A percentile compares a stretch with the other conserved stretches of the same genome.
Conservation (phyloP, 2,888 invertebrate genomes). For the Rhyacophila evoluta region DNA sequence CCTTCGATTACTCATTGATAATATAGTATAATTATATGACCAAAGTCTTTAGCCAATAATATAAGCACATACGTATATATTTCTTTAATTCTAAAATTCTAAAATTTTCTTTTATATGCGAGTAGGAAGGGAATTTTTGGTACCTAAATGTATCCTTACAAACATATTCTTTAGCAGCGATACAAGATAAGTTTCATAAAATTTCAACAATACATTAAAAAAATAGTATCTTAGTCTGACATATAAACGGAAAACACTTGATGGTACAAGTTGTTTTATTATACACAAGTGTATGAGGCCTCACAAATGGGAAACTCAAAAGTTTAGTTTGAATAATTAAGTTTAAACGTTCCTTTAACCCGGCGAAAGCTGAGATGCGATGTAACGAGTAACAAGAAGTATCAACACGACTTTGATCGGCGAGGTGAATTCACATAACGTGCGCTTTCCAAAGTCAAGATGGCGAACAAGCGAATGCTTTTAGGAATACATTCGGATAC, state of each 20-base stretch:
- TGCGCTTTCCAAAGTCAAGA: background rate
- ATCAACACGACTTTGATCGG: background rate
- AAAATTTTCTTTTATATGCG: too few relatives aligned
- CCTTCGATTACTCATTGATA: too few relatives aligned
- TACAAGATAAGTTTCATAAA: too few relatives aligned
- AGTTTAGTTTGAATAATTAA: constrained; percentile 46
- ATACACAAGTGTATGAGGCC: background rate
- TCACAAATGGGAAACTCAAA: constrained; percentile 35
- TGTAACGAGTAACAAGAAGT: background rate
- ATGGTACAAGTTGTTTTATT: background rate
- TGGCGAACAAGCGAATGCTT: background rate
- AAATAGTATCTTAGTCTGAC: background rate
- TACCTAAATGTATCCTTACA: too few relatives aligned
- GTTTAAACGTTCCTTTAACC: constrained; percentile 39
- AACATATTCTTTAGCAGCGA: too few relatives aligned
- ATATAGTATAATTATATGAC: too few relatives aligned
- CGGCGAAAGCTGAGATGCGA: constrained; percentile 10
- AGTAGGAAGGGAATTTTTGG: too few relatives aligned
- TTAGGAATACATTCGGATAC: background rate
- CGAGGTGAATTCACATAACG: background rate
- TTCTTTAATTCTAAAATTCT: too few relatives aligned
- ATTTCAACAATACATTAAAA: too few relatives aligned
- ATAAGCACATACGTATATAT: too few relatives aligned
- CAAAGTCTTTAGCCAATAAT: too few relatives aligned
- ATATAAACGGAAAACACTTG: constrained; percentile 10